Base-by-base conservation (phyloP, 1,140 invertebrate species). In the Ruditapes philippinarum region DNA sequence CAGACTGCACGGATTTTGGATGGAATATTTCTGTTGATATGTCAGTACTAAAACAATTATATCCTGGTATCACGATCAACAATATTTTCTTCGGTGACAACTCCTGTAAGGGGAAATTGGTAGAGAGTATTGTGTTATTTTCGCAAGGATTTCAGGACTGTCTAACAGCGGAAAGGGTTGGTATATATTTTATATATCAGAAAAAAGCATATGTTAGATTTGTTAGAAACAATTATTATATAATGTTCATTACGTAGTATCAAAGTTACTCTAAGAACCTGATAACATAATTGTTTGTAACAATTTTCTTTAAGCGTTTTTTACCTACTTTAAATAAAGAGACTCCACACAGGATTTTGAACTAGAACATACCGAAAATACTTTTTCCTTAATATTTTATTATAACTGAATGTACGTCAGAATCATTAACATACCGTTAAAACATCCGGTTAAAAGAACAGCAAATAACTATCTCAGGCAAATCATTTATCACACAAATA, bases 1-100 rank as follows among this genome's bases (percentile, higher is more conserved):
- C 80, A 14, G 33, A 22, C 4, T 83, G 80, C 25, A 68, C 57
- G 19, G 36, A n/a, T 25, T 22, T 38, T 1, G 38, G 60, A 19
- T 83, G 80, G 80, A 83, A 83, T 49, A 49, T 83, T 19, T 42
- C 62, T 17, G 62, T 68, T 0, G 40, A 83, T n/a, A 65, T 83
- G 80, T 17, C 33, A 19, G 36, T 68, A 45, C 28, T 83, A 14
- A 17, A 70, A 28, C 31, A 65, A 42, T 14, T 83, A 25, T 83
- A 68, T 49, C 80, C 80, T 25, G 14, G 1, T 5, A 36, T 83
- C 22, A 65, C 33, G 28, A 1, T 36, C 0, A 22, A 45, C n/a
- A 22, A 83, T 40, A 65, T 83, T 25, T 68, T 33, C 28, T 68
- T 83, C 40, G 80, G 80, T 42, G 80, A 83, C 22, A 68, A 14